A percentile compares a stretch with the other conserved stretches of the same genome.
Evolutionary conservation across 2,888 invertebrate species (phyloP).

Genomic region (Clitarchus hookeri): DNA sequence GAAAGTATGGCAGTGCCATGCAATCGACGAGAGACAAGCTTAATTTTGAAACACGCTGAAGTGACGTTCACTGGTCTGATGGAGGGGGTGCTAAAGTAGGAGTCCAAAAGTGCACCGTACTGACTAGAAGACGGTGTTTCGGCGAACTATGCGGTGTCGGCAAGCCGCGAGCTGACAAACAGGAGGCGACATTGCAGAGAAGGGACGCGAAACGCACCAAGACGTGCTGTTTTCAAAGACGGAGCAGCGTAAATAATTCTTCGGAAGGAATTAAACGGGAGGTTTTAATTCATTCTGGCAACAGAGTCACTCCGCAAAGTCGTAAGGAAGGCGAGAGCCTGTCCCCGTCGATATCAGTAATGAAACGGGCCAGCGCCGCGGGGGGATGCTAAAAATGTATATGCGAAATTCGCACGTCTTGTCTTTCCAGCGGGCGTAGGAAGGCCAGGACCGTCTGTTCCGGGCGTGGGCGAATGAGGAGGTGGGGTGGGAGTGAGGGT

Average conservation of each 20-base stretch:
- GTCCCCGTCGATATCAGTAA: background rate
- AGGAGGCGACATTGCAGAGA: no score
- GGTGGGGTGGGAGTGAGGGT: background rate
- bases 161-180: no score
- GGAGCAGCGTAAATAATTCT: background rate
- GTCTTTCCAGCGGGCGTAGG: background rate
- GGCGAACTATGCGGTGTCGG: no score
- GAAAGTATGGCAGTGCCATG: no score
- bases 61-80: no score
- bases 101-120: no score
- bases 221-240: background rate
- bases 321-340: background rate
- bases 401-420: background rate
- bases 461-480: background rate
- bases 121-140: no score
- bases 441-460: background rate
- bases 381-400: background rate
- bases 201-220: no score
- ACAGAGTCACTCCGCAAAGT: background rate
- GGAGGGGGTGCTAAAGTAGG: no score
- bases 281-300: background rate
- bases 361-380: background rate
- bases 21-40: no score
- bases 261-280: background rate
- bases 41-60: no score